Base-by-base conservation (phyloP, 2,113 vertebrate genomes). In the Triplophysa dalaica region DNA sequence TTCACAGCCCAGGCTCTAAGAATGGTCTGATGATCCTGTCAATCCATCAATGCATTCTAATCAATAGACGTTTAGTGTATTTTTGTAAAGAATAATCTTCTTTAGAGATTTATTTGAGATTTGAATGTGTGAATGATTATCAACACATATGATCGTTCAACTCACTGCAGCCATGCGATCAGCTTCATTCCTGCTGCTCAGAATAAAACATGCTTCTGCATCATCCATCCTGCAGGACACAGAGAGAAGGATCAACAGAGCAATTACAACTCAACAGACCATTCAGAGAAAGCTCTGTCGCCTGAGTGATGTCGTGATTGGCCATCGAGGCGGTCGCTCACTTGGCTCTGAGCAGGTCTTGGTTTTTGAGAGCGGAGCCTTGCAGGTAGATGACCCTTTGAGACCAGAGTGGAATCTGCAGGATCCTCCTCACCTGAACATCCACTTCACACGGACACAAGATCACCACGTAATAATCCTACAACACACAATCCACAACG, bases 381-480 rank as follows among this genome's bases (percentile, higher is more conserved):
- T 99, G 97, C 33, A 99, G 94, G 85, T 99, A 99, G 85, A 99
- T 99, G 26, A 99, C 97, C 22, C 97, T 86, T 87, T 99, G 97
- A 0, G 97, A 96, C 97, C 97, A 99, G 67, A 99, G 90, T 0
- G 97, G 97, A 82, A 99, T 98, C 93, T 99, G 97, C 62, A 99
- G 92, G 41, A 96, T 96, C n/a, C 97, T 87, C 8, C 97, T 93
- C 38, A 99, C 97, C 90, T 98, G 97, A 33, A 95, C 87, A 52
- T 98, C 97, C 94, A 98, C 98, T 87, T 99, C 97, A 0, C 93
- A 95, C 0, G 97, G 97, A 75, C 97, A 99, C 38, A 99, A 94
- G 83, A 99, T 98, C 88, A 99, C 96, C 87, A 99, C 97, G 11
- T 98, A 99, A 85, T 98, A 96, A 90, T 98, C 97, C 97, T 99